Conservation (phyloP, 30 jellyfish, hydroid and myxozoan species). For the Catostylus mosaicus region DNA sequence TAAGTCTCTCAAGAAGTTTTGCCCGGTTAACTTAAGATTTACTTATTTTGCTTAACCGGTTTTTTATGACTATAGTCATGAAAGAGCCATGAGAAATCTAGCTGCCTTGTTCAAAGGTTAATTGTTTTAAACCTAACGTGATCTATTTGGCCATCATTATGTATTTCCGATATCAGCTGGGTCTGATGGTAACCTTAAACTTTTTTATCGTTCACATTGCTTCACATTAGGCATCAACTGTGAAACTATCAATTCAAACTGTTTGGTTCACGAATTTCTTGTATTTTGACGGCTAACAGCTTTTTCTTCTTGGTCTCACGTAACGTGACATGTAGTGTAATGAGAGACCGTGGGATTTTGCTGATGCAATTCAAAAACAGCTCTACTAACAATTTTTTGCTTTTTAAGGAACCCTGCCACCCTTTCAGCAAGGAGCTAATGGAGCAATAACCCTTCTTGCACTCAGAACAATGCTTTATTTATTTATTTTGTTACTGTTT, state of each 20-base stretch:
- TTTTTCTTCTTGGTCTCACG: not conserved
- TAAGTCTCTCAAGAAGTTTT: too few relatives aligned
- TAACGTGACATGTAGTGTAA: not conserved
- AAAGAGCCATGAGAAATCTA: too few relatives aligned
- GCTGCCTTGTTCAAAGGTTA: too few relatives aligned
- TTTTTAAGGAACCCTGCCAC: too few relatives aligned
- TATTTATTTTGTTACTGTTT: too few relatives aligned
- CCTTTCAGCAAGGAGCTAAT: not conserved
- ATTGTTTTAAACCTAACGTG: constrained; percentile 30
- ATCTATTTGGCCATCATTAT: constrained; percentile 56
- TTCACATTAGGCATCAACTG: constrained; percentile 52
- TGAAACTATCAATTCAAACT: constrained; percentile 51
- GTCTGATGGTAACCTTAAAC: constrained; percentile 67
- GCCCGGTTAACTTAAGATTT: too few relatives aligned
- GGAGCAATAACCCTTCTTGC: too few relatives aligned
- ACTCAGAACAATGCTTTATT: too few relatives aligned
- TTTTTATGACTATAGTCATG: too few relatives aligned
- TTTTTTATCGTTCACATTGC: constrained; percentile 6
- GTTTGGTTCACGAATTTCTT: constrained; percentile 31
- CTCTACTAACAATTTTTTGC: too few relatives aligned
- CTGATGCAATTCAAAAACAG: not conserved
- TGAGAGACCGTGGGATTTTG: not conserved
- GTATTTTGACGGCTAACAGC: constrained; percentile 43
- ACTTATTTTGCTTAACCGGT: too few relatives aligned
- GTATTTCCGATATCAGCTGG: constrained; percentile 60